Percentiles rank a stretch among this genome's conserved stretches.
Evolutionary conservation across 2,888 invertebrate species (phyloP).

Genomic region (Conistra vaccinii): DNA sequence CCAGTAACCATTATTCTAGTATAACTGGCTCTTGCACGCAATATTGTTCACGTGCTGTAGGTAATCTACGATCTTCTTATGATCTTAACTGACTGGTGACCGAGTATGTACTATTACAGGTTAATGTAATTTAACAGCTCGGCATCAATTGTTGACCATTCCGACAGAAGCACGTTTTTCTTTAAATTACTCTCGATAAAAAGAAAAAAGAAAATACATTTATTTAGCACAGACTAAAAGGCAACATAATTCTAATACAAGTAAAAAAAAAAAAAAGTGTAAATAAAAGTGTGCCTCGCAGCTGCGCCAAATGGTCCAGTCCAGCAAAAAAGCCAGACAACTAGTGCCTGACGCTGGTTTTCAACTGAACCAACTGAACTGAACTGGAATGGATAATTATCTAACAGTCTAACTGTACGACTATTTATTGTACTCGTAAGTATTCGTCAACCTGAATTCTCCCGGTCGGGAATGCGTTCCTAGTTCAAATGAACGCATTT

Average conservation of each 20-base stretch:
- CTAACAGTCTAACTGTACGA: constrained; percentile 7
- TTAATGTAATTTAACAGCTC: background rate
- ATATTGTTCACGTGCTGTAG: constrained; percentile 34
- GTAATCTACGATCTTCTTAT: constrained; percentile 36
- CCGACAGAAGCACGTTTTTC: background rate
- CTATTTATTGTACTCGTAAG: background rate
- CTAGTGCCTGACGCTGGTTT: too few relatives aligned
- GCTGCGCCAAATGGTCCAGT: too few relatives aligned
- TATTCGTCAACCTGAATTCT: background rate
- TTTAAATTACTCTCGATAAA: background rate
- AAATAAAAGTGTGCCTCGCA: too few relatives aligned
- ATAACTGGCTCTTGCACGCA: constrained; percentile 41
- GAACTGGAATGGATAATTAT: background rate
- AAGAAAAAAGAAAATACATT: too few relatives aligned
- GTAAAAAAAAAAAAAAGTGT: too few relatives aligned
- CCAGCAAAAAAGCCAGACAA: too few relatives aligned
- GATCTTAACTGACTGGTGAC: background rate
- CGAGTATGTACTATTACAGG: background rate
- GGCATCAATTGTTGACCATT: background rate
- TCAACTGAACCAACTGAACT: too few relatives aligned
- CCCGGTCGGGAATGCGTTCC: background rate
- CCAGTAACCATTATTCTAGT: constrained; percentile 33
- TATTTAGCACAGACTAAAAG: too few relatives aligned
- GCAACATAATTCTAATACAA: too few relatives aligned
- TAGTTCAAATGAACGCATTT: too few relatives aligned